These are phyloP conservation scores for Todus mexicanus DNA, from an alignment of 2,797 vertebrate species.

Conservation along the genomic window DNA sequence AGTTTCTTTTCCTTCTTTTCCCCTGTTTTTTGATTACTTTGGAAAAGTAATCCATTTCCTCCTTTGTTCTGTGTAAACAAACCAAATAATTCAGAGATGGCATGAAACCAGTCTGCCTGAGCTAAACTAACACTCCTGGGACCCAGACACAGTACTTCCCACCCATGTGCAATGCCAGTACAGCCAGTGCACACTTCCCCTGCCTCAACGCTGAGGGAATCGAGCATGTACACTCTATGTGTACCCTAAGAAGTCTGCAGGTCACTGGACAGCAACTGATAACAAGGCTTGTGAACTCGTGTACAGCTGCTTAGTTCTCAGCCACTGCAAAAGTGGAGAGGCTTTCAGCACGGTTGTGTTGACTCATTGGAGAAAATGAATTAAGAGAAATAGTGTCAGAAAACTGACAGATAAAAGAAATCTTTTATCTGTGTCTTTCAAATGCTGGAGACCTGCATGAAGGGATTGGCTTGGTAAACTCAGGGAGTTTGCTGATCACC, in stretches of 20 bases:
- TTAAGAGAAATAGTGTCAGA: neutral
- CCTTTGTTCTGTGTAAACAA: conserved; percentile 17
- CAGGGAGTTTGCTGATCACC: neutral
- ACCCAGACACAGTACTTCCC: neutral
- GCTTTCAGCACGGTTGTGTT: neutral
- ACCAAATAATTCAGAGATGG: neutral
- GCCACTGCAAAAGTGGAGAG: neutral
- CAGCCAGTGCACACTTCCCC: neutral
- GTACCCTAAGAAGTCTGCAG: neutral
- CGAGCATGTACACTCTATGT: accelerated
- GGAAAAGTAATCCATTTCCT: neutral
- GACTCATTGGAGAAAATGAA: neutral
- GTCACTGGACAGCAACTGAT: neutral
- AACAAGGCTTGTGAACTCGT: neutral
- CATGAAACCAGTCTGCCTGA: neutral
- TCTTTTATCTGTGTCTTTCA: neutral
- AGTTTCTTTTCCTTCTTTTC: conserved; percentile 7
- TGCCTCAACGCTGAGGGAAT: neutral
- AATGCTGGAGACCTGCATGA: neutral
- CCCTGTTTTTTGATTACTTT: neutral
- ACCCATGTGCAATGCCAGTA: accelerated
- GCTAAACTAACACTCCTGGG: neutral
- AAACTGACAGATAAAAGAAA: neutral
- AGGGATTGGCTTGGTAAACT: neutral
- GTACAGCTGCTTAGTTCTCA: neutral